phyloP scores from a whole-genome alignment of 2,113 vertebrate genomes.

The Nyctereutes procyonoides region DNA sequence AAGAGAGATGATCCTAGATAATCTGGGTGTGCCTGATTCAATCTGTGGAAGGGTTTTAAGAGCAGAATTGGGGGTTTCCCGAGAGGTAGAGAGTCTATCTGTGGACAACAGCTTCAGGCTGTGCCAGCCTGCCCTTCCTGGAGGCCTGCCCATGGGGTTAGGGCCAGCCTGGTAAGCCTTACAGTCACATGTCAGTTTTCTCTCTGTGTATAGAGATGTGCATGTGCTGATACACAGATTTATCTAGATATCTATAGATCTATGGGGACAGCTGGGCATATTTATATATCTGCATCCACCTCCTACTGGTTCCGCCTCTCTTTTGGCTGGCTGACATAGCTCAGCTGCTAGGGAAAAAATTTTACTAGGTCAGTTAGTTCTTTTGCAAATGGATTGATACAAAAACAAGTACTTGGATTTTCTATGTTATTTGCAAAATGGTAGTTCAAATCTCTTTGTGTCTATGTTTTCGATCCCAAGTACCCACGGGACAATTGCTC shows the following conservation, averaged over 20 bases:
- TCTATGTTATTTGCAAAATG: background rate
- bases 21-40: too few relatives aligned
- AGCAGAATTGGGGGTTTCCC: background rate
- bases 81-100: background rate
- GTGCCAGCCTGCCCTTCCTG: background rate
- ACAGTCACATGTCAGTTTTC: background rate
- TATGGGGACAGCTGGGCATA: background rate
- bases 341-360: background rate
- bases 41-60: background rate
- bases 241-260: background rate
- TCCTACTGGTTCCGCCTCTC: background rate
- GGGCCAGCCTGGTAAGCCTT: background rate
- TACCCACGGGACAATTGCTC: background rate
- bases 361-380: background rate
- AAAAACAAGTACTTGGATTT: background rate
- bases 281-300: background rate
- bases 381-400: background rate
- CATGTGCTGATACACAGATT: background rate
- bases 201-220: background rate
- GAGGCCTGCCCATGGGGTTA: rapidly evolving
- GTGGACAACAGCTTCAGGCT: background rate
- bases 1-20: background rate
- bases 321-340: background rate
- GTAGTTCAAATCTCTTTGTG: background rate
- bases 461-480: background rate